Evolutionary conservation across 2,113 vertebrate species (phyloP).

Genomic region (Brachionichthys hirsutus): DNA sequence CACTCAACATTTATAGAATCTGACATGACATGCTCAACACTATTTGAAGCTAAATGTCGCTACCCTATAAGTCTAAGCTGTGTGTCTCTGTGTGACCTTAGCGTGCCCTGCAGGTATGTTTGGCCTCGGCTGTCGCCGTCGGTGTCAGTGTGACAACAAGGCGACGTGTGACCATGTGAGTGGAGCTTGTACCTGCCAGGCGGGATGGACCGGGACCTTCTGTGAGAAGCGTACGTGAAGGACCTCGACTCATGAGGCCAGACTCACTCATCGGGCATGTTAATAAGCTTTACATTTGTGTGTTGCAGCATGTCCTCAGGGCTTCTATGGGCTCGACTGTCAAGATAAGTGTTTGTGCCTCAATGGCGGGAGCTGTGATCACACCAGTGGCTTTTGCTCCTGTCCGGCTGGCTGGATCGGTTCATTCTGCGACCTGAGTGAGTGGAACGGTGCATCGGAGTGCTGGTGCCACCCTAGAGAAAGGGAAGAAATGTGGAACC

Average conservation of each 20-base stretch:
- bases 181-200: conserved; percentile 86
- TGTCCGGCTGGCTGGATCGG: conserved; percentile 84
- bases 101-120: conserved; percentile 85
- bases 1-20: neutral
- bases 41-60: neutral
- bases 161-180: conserved; percentile 90
- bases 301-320: conserved; percentile 85
- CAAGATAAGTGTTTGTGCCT: conserved; percentile 82
- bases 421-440: conserved; percentile 80
- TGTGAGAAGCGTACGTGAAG: conserved; percentile 85
- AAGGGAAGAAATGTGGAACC: neutral
- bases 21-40: neutral
- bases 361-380: conserved; percentile 81
- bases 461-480: neutral
- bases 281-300: conserved; percentile 1
- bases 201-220: conserved; percentile 90
- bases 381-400: conserved; percentile 76
- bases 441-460: conserved; percentile 44
- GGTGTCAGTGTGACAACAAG: conserved; percentile 86
- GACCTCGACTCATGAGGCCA: neutral
- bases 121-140: conserved; percentile 80
- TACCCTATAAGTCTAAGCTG: neutral
- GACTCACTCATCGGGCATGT: neutral
- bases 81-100: conserved; percentile 55
- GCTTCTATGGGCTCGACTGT: conserved; percentile 90